Conservation (phyloP, 53 echinoderm and acorn worm genomes). For the Hippasteria phrygiana region DNA sequence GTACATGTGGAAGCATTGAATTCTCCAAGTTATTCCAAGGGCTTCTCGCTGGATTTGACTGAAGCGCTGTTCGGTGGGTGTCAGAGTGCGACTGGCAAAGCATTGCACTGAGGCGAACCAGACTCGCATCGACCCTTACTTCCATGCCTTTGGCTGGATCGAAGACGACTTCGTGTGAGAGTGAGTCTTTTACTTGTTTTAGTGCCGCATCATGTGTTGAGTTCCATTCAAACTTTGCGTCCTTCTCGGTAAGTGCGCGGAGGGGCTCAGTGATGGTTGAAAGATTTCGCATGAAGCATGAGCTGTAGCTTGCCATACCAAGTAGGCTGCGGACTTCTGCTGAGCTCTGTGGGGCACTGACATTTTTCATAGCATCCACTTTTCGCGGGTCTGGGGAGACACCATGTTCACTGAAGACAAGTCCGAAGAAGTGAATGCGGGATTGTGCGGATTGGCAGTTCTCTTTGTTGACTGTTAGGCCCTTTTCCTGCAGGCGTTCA, state of each 20-base stretch:
- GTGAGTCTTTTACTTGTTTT: neutral
- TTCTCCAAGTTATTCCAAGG: constrained; percentile 61
- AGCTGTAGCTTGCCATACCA: constrained; percentile 73
- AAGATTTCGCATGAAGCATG: constrained; percentile 73
- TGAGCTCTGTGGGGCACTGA: constrained; percentile 20
- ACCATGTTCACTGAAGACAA: constrained; percentile 30
- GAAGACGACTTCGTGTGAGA: neutral
- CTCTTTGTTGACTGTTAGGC: constrained; percentile 45
- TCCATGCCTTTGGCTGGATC: neutral
- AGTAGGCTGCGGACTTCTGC: constrained; percentile 70
- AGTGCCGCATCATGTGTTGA: neutral
- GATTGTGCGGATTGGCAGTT: constrained; percentile 55
- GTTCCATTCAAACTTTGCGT: constrained; percentile 61
- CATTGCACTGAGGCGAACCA: neutral
- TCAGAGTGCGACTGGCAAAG: constrained; percentile 15
- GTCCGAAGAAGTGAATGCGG: constrained; percentile 37
- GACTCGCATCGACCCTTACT: neutral
- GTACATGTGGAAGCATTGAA: constrained; percentile 55
- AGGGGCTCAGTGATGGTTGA: constrained; percentile 50
- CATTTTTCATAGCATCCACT: constrained; percentile 43
- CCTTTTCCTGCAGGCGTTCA: constrained; percentile 36
- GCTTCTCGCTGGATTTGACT: constrained; percentile 67
- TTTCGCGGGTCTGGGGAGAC: constrained; percentile 51
- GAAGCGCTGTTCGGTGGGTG: constrained; percentile 51
- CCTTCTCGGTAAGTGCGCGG: constrained; percentile 46